phyloP scores from a whole-genome alignment of 2,797 vertebrate genomes.

The Botia kubotai region DNA sequence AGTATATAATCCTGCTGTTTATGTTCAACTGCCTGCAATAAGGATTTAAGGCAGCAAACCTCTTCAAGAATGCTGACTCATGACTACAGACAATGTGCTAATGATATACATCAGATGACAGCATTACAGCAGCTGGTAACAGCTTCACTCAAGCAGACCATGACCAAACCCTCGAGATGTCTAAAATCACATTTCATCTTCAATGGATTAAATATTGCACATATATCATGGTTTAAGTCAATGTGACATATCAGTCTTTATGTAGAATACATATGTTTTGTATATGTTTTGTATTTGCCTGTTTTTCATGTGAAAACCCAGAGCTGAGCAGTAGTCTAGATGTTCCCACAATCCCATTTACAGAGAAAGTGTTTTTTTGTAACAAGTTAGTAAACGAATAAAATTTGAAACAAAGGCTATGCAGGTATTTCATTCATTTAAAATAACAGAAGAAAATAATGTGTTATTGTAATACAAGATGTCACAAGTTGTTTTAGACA shows the following conservation, averaged over 20 bases:
- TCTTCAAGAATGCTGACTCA: slow-evolving; percentile 44
- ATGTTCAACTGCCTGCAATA: not conserved
- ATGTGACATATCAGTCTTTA: not conserved
- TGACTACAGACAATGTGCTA: slow-evolving; percentile 18
- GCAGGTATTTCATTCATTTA: not conserved
- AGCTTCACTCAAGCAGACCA: slow-evolving; percentile 22
- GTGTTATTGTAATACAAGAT: not conserved
- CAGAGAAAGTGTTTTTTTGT: not conserved
- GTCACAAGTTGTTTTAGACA: slow-evolving; percentile 41
- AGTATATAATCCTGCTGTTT: slow-evolving; percentile 58
- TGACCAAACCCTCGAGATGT: not conserved
- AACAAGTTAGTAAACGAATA: not conserved
- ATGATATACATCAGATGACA: slow-evolving; percentile 54
- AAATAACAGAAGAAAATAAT: not conserved
- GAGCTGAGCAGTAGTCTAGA: not conserved
- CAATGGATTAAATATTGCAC: not conserved
- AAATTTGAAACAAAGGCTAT: not conserved
- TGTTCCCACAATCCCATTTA: not conserved
- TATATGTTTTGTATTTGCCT: not conserved
- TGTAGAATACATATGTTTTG: not conserved
- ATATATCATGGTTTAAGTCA: not conserved
- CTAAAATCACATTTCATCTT: slow-evolving; percentile 1
- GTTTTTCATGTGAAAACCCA: not conserved
- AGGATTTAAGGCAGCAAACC: slow-evolving; percentile 24
- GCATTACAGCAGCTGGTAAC: slow-evolving; percentile 66